Conservation (phyloP, 2,113 vertebrate genomes). For the Phyllopteryx taeniolatus region DNA sequence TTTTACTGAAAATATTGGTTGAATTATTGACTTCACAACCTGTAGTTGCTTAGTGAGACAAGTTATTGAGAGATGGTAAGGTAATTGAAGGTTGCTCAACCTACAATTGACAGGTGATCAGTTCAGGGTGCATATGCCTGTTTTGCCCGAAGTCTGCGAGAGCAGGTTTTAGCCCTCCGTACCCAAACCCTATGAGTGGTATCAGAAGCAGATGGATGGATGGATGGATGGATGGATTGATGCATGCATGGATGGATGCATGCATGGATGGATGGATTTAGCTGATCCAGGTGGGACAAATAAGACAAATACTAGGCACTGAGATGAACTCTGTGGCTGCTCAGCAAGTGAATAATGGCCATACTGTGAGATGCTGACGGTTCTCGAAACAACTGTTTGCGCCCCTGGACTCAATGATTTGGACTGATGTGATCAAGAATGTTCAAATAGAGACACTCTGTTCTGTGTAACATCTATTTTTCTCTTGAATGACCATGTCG, state of each 20-base stretch:
- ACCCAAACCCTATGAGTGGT: neutral
- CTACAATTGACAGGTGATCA: neutral
- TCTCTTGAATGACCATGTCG: slow-evolving; percentile 5
- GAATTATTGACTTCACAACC: neutral
- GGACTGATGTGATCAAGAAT: slow-evolving; percentile 51
- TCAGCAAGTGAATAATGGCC: slow-evolving; percentile 55
- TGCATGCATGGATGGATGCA: neutral
- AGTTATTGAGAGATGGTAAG: neutral
- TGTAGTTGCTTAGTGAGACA: neutral
- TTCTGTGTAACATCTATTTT: slow-evolving; percentile 24
- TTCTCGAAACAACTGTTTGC: slow-evolving; percentile 60
- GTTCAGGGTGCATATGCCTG: neutral
- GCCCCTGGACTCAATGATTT: slow-evolving; percentile 46
- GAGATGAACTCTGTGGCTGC: slow-evolving; percentile 41
- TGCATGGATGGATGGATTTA: neutral
- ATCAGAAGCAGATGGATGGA: neutral
- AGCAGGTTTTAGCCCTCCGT: neutral
- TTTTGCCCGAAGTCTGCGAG: neutral
- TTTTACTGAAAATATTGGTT: neutral
- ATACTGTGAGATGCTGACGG: slow-evolving; percentile 53
- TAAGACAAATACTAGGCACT: slow-evolving; percentile 56
- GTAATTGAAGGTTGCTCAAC: neutral
- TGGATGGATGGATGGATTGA: neutral
- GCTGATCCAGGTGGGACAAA: slow-evolving; percentile 41
- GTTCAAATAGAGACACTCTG: slow-evolving; percentile 22